These are phyloP conservation scores for Catharus bicknelli DNA, from an alignment of 2,113 vertebrate species.

Conservation along the genomic window DNA sequence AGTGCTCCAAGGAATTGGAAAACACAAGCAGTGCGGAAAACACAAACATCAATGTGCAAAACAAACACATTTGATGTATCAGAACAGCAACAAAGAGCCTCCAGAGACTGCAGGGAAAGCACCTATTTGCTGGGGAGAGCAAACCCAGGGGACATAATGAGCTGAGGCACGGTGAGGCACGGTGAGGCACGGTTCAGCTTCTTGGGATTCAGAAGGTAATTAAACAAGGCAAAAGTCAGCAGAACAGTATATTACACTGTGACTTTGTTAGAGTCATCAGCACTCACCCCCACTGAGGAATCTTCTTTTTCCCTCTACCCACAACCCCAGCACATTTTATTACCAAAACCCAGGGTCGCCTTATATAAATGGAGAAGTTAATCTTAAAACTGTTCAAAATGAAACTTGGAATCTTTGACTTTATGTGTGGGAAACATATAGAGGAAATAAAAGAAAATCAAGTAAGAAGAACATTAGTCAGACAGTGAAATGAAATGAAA, in stretches of 20 bases:
- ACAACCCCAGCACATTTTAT: neutral
- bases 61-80: conserved; percentile 30
- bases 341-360: neutral
- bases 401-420: neutral
- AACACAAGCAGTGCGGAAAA: conserved; percentile 43
- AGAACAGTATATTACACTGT: conserved; percentile 1
- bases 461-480: neutral
- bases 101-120: neutral
- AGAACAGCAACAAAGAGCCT: conserved; percentile 32
- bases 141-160: neutral
- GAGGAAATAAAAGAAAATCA: conserved; percentile 19
- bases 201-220: conserved; percentile 22
- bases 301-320: neutral
- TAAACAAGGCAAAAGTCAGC: conserved; percentile 52
- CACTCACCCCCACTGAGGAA: neutral
- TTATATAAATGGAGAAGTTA: conserved; percentile 20
- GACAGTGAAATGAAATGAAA: conserved; percentile 12
- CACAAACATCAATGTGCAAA: conserved; percentile 31
- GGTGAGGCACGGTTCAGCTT: neutral
- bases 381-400: conserved; percentile 16
- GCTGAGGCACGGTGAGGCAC: neutral
- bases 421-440: neutral
- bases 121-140: conserved; percentile 16
- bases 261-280: conserved; percentile 7
- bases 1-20: conserved; percentile 46